Percentiles rank a stretch among this genome's conserved stretches.
phyloP scores from a whole-genome alignment of 2,113 vertebrate genomes.

The Solenodon paradoxus region DNA sequence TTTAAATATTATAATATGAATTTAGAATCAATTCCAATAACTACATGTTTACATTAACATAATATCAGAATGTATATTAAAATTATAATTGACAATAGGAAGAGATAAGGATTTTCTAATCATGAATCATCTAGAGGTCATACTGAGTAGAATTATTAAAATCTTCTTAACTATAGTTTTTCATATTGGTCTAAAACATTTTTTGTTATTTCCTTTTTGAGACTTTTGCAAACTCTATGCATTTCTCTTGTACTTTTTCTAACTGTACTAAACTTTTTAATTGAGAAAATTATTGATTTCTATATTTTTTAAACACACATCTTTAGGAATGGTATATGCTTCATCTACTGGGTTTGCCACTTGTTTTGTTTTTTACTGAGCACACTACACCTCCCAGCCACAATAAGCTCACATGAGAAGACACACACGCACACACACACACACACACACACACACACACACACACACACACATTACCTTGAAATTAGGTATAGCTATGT shows the following conservation, averaged over 20 bases:
- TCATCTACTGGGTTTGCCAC: neutral
- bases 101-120: neutral
- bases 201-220: neutral
- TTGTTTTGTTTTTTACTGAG: neutral
- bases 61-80: neutral
- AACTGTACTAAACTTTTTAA: neutral
- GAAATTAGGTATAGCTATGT: neutral
- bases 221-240: neutral
- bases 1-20: neutral
- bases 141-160: neutral
- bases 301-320: neutral
- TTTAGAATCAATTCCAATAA: neutral
- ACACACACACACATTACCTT: neutral
- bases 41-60: neutral
- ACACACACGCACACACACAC: neutral
- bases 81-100: neutral
- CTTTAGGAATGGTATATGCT: neutral
- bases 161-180: neutral
- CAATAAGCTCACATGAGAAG: fast-evolving
- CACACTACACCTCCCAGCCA: neutral
- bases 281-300: neutral
- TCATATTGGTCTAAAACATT: neutral
- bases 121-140: neutral
- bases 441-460: fast-evolving
- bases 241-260: neutral